phyloP scores from a whole-genome alignment of 2,888 invertebrate genomes.

The Philopedon plagiatum region DNA sequence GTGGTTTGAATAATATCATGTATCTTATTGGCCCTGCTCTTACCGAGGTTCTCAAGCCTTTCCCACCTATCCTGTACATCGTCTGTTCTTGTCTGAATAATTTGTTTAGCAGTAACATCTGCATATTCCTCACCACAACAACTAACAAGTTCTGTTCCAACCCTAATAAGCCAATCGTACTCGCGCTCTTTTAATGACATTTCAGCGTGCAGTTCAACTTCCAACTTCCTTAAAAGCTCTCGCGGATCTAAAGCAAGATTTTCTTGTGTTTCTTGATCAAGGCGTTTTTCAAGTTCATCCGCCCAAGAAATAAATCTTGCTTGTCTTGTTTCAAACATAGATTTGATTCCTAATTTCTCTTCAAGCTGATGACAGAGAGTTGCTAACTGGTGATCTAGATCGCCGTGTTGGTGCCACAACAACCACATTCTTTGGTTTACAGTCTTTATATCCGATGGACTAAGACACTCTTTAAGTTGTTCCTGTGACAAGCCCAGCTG shows the following conservation, averaged over 20 bases:
- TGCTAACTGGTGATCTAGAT: conserved; percentile 84
- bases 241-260: conserved; percentile 77
- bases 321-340: conserved; percentile 79
- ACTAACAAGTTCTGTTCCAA: conserved; percentile 77
- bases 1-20: conserved; percentile 81
- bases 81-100: conserved; percentile 72
- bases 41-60: conserved; percentile 79
- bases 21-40: conserved; percentile 79
- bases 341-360: conserved; percentile 80
- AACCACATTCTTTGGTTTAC: conserved; percentile 85
- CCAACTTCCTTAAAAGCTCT: conserved; percentile 79
- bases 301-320: conserved; percentile 80
- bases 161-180: conserved; percentile 82
- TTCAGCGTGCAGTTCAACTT: conserved; percentile 83
- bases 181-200: conserved; percentile 83
- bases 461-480: conserved; percentile 87
- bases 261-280: conserved; percentile 71
- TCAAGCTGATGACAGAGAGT: conserved; percentile 80
- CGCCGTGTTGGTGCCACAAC: conserved; percentile 84
- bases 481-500: conserved; percentile 82
- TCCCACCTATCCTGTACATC: conserved; percentile 81
- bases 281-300: conserved; percentile 76
- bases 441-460: conserved; percentile 86
- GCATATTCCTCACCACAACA: conserved; percentile 77
- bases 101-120: conserved; percentile 73